Percentiles rank a stretch among this genome's conserved stretches.
phyloP scores from a whole-genome alignment of 2,797 vertebrate genomes.

The Pangasius krempfi region DNA sequence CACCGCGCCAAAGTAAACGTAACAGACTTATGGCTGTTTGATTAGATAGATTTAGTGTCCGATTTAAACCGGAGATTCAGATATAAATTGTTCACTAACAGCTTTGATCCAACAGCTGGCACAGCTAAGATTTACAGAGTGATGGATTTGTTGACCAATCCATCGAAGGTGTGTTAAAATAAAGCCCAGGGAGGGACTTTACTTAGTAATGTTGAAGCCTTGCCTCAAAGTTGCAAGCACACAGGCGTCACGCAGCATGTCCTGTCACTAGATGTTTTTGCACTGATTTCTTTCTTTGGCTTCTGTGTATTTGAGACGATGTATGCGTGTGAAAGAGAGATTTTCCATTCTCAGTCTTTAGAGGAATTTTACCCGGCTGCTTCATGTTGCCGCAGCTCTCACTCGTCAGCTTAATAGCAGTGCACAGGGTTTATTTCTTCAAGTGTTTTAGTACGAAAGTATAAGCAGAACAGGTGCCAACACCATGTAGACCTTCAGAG shows the following conservation, averaged over 20 bases:
- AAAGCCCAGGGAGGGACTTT: neutral
- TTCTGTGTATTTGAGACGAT: neutral
- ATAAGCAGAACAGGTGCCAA: conserved; percentile 47
- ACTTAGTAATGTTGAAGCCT: neutral
- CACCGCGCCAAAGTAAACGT: conserved; percentile 24
- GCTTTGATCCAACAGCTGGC: conserved; percentile 18
- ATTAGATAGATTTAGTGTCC: conserved; percentile 19
- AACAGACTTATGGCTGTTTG: neutral
- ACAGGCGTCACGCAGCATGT: neutral
- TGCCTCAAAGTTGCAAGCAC: neutral
- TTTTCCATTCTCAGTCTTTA: conserved; percentile 34
- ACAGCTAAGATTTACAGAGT: neutral
- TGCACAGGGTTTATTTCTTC: conserved; percentile 38
- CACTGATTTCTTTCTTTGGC: conserved; percentile 12
- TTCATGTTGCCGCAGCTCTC: conserved; percentile 1
- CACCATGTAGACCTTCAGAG: conserved; percentile 35
- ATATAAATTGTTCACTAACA: neutral
- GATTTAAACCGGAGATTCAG: conserved; percentile 17
- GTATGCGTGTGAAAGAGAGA: conserved; percentile 25
- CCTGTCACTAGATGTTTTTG: conserved; percentile 20
- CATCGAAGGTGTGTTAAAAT: neutral
- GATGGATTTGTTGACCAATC: conserved; percentile 15
- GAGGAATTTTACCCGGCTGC: conserved; percentile 10
- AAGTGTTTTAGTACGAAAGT: conserved; percentile 29
- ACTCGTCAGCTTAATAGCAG: conserved; percentile 31